Evolutionary conservation across 2,888 invertebrate species (phyloP).

Genomic region (Leuctra nigra): DNA sequence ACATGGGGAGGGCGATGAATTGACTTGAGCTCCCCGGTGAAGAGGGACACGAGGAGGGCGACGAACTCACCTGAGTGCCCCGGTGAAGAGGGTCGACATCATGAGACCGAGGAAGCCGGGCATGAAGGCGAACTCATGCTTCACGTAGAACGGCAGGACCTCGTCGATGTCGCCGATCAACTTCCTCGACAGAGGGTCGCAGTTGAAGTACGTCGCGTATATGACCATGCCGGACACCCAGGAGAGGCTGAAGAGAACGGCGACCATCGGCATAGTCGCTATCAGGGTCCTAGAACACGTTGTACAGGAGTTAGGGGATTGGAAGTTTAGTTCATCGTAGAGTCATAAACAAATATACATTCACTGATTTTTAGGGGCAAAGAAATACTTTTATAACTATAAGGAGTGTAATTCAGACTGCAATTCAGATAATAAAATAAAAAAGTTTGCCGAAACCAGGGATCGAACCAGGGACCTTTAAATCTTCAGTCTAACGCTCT

Average conservation of each 20-base stretch:
- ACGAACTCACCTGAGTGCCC: constrained; percentile 65
- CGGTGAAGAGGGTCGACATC: constrained; percentile 87
- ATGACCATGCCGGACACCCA: constrained; percentile 86
- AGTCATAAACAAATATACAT: too few species aligned
- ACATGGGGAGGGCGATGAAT: too few species aligned
- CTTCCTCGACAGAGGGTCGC: constrained; percentile 72
- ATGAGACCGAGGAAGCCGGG: constrained; percentile 87
- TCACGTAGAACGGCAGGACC: constrained; percentile 82
- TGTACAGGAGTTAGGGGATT: too few species aligned
- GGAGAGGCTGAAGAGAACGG: constrained; percentile 69
- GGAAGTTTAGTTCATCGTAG: too few species aligned
- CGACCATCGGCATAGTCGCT: constrained; percentile 71
- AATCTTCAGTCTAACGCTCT: constrained; percentile 13
- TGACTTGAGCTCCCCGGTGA: too few species aligned
- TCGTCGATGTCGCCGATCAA: constrained; percentile 74
- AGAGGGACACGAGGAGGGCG: too few species aligned
- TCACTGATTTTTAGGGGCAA: too few species aligned
- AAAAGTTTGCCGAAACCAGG: constrained; percentile 11
- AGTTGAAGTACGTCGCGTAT: constrained; percentile 73
- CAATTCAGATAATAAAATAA: too few species aligned
- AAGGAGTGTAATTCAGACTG: too few species aligned
- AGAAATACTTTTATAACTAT: too few species aligned
- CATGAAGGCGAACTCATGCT: constrained; percentile 73
- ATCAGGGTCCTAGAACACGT: constrained; percentile 57
- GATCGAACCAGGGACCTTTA: constrained; percentile 14